Conservation (phyloP, 2,797 vertebrate species). For the Hybognathus amarus region DNA sequence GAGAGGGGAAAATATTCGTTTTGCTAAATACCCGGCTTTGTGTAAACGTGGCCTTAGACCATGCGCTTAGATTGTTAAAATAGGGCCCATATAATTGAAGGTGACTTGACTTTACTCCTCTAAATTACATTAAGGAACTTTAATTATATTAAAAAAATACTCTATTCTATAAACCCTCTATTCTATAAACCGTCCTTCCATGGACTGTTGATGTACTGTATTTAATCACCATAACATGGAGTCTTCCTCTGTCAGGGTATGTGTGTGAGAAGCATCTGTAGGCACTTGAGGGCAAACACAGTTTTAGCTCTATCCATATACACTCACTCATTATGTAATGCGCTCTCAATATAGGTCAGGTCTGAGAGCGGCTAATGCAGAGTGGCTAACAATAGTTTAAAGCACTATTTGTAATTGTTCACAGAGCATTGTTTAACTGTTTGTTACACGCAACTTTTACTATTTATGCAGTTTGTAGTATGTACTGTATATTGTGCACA, state of each 20-base stretch:
- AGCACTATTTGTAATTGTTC: neutral
- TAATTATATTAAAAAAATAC: no score
- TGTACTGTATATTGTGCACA: neutral
- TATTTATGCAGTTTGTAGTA: neutral
- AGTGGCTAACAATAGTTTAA: conserved; percentile 8
- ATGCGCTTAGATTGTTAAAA: no score
- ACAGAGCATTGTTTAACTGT: neutral
- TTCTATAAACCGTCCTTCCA: neutral
- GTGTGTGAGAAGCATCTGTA: conserved; percentile 36
- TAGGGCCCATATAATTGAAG: no score
- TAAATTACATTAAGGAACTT: no score
- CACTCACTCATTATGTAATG: conserved; percentile 42
- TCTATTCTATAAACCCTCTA: neutral
- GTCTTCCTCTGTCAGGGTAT: conserved; percentile 5
- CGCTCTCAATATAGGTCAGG: conserved; percentile 44
- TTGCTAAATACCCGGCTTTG: no score
- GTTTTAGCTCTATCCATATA: conserved; percentile 23
- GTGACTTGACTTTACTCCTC: no score
- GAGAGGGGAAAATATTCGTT: no score
- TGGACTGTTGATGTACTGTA: neutral
- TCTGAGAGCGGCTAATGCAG: conserved; percentile 11
- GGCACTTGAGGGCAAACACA: conserved; percentile 18
- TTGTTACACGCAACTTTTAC: neutral
- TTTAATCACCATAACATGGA: conserved; percentile 1
- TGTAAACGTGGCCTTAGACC: no score